These are phyloP conservation scores for Machaerirhynchus nigripectus DNA, from an alignment of 2,113 vertebrate species.

Conservation along the genomic window DNA sequence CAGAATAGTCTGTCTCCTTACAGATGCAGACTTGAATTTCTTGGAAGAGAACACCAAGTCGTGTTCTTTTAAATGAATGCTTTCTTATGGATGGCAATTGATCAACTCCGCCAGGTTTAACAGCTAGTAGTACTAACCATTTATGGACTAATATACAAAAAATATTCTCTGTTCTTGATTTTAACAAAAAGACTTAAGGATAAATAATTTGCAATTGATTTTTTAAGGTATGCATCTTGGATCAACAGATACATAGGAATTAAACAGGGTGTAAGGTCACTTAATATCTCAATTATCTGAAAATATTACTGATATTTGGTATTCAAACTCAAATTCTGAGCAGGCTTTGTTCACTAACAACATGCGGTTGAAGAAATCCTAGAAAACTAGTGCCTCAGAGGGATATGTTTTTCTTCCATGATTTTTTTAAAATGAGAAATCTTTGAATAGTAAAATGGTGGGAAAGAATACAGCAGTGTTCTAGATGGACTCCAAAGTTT, in stretches of 20 bases:
- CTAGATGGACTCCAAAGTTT: not conserved
- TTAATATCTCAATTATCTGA: not conserved
- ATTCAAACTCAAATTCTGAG: not conserved
- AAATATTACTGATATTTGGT: not conserved
- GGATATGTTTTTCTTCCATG: fast-evolving
- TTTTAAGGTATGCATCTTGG: not conserved
- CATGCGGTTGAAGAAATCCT: not conserved
- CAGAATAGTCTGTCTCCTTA: not conserved
- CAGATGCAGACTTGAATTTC: not conserved
- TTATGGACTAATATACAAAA: not conserved
- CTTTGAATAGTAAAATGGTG: not conserved
- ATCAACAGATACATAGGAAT: not conserved
- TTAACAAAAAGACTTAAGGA: not conserved
- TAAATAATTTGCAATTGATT: not conserved
- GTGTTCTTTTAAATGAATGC: not conserved
- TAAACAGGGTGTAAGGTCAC: not conserved
- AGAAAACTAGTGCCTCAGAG: not conserved
- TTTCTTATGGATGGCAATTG: not conserved
- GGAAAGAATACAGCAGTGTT: not conserved
- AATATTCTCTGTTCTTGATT: not conserved
- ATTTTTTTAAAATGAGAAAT: not conserved
- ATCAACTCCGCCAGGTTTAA: not conserved
- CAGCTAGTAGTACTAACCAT: not conserved
- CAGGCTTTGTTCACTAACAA: not conserved
- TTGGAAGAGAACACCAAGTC: not conserved